A percentile compares a stretch with the other conserved stretches of the same genome.
phyloP scores from a whole-genome alignment of 2,113 vertebrate genomes.

The Esox niger region DNA sequence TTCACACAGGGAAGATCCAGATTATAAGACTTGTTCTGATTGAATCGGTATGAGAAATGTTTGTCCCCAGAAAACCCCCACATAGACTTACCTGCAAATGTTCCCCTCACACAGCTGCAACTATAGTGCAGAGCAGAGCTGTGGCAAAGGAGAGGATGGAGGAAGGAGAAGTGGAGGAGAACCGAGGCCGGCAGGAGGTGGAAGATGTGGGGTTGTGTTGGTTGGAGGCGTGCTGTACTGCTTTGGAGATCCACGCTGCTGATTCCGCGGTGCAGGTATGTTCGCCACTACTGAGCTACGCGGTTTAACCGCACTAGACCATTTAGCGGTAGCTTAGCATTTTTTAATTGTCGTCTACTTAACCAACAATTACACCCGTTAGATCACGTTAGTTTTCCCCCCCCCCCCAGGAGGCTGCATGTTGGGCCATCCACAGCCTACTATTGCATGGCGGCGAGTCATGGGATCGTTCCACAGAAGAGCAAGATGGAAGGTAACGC shows the following conservation, averaged over 20 bases:
- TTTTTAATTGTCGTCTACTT: no score
- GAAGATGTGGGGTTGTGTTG: slow-evolving; percentile 79
- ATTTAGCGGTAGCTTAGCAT: no score
- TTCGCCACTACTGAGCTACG: no score
- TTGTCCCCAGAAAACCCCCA: no score
- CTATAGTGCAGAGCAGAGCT: slow-evolving; percentile 85
- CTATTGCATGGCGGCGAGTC: slow-evolving; percentile 76
- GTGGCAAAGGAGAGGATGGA: slow-evolving; percentile 50
- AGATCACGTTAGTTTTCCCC: no score
- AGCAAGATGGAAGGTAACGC: slow-evolving; percentile 83
- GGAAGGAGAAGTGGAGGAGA: slow-evolving; percentile 76
- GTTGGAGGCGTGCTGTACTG: slow-evolving; percentile 83
- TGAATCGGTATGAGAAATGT: no score
- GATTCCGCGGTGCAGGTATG: slow-evolving; percentile 82
- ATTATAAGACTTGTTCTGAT: no score
- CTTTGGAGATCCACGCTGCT: slow-evolving; percentile 81
- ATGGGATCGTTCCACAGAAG: slow-evolving; percentile 75
- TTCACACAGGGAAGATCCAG: no score
- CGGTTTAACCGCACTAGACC: no score
- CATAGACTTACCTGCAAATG: no score
- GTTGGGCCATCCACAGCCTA: slow-evolving; percentile 90
- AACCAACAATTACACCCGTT: no score
- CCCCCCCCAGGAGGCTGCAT: slow-evolving; percentile 86
- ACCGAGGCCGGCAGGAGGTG: slow-evolving; percentile 68
- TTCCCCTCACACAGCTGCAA: slow-evolving; percentile 76